A percentile compares a stretch with the other conserved stretches of the same genome.
phyloP scores from a whole-genome alignment of 2,797 vertebrate genomes.

The Xenopus petersii region DNA sequence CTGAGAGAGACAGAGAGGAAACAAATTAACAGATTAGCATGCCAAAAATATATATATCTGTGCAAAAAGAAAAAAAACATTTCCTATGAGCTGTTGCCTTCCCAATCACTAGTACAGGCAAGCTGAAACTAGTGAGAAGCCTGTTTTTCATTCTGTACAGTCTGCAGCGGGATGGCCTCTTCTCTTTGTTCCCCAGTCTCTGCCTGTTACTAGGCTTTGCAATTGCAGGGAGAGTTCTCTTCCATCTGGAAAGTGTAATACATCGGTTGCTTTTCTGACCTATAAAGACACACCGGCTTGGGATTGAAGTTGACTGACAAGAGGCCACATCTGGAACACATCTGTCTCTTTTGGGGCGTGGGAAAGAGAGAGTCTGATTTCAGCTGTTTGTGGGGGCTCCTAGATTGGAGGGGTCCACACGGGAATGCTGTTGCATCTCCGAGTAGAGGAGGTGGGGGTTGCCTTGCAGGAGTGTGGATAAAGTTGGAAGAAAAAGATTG shows the following conservation, averaged over 20 bases:
- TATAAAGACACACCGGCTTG: slow-evolving; percentile 11
- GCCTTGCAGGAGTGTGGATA: slow-evolving; percentile 88
- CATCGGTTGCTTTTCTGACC: slow-evolving; percentile 1
- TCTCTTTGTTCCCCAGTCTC: background rate
- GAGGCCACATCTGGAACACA: slow-evolving; percentile 43
- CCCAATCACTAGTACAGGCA: slow-evolving; percentile 41
- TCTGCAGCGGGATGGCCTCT: slow-evolving; percentile 16
- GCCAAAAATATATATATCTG: slow-evolving; percentile 39
- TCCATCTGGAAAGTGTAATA: slow-evolving; percentile 7
- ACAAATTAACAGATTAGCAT: slow-evolving; percentile 42
- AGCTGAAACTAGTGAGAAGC: slow-evolving; percentile 16
- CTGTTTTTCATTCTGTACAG: background rate
- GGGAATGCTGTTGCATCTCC: slow-evolving; percentile 47
- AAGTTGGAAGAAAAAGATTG: slow-evolving; percentile 19
- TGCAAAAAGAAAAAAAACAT: slow-evolving; percentile 18
- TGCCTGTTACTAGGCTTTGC: background rate
- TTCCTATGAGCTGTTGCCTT: slow-evolving; percentile 57
- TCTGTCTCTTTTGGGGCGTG: slow-evolving; percentile 41
- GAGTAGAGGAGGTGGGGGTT: slow-evolving; percentile 65
- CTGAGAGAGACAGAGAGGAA: slow-evolving; percentile 54
- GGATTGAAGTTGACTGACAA: slow-evolving; percentile 4
- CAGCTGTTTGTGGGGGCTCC: slow-evolving; percentile 20
- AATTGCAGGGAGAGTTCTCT: background rate
- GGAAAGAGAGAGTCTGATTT: slow-evolving; percentile 37
- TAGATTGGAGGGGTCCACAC: slow-evolving; percentile 27